phyloP scores from a whole-genome alignment of 2,888 invertebrate species.

The Lycocerus yunnanus region DNA sequence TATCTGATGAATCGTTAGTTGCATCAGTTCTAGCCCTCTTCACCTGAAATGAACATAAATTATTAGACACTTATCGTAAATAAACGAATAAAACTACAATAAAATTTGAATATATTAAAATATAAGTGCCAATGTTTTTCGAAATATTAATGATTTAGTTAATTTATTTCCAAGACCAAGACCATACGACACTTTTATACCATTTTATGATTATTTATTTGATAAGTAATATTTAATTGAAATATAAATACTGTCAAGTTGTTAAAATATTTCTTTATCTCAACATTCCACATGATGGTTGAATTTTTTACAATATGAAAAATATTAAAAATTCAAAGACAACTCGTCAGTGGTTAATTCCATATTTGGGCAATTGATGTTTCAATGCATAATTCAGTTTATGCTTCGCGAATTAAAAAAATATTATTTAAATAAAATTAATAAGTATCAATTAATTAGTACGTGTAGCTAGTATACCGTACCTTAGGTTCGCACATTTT shows the following conservation, averaged over 20 bases:
- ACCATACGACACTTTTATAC: neutral
- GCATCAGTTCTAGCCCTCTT: conserved; percentile 72
- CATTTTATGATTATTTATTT: neutral
- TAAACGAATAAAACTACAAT: neutral
- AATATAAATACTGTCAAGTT: neutral
- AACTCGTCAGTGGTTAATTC: neutral
- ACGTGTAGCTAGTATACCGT: conserved; percentile 12
- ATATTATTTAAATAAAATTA: neutral
- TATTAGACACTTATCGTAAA: neutral
- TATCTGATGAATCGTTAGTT: conserved; percentile 64
- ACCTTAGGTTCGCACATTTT: conserved; percentile 57
- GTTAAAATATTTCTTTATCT: neutral
- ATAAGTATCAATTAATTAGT: neutral
- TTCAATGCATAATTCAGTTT: neutral
- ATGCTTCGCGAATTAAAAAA: neutral
- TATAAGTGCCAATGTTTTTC: conserved; percentile 5
- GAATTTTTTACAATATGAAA: neutral
- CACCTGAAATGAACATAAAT: conserved; percentile 58
- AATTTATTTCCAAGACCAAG: neutral
- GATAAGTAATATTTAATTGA: neutral
- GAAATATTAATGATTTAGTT: neutral
- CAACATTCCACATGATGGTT: neutral
- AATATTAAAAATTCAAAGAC: neutral
- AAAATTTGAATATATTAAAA: neutral
- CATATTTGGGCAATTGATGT: neutral